Conservation (phyloP, 1,140 invertebrate species). For the Caerostris extrusa region DNA sequence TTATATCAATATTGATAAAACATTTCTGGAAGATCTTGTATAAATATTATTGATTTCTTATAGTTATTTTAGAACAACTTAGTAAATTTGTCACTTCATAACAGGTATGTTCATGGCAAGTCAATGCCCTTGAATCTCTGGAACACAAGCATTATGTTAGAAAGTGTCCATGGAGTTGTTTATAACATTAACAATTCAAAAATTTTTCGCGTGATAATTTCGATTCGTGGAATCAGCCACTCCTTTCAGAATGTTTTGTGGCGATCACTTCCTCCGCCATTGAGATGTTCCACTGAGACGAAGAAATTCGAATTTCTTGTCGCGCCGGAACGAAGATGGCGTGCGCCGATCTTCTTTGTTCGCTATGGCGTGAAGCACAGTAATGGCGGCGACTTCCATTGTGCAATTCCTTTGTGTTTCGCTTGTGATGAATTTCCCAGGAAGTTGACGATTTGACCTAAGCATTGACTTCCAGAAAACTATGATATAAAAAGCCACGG, state of each 20-base stretch:
- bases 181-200: not conserved
- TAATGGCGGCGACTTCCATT: constrained; percentile 44
- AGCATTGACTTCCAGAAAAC: constrained; percentile 32
- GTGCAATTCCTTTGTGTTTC: constrained; percentile 38
- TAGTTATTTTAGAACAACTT: too few relatives aligned
- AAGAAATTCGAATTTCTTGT: constrained; percentile 33
- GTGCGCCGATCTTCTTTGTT: constrained; percentile 25
- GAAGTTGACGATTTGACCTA: constrained; percentile 59
- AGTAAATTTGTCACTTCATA: too few relatives aligned
- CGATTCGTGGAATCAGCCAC: not conserved
- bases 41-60: too few relatives aligned
- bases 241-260: not conserved
- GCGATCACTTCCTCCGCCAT: not conserved
- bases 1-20: too few relatives aligned
- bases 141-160: not conserved
- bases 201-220: not conserved
- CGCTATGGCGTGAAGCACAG: constrained; percentile 16
- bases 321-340: constrained; percentile 21
- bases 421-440: constrained; percentile 15
- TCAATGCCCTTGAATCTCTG: not conserved
- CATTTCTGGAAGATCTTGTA: too few relatives aligned
- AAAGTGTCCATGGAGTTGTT: not conserved
- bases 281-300: constrained; percentile 17
- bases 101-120: not conserved
- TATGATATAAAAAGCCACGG: not conserved